phyloP scores from a whole-genome alignment of 2,797 vertebrate genomes.

The Xyrichtys novacula region DNA sequence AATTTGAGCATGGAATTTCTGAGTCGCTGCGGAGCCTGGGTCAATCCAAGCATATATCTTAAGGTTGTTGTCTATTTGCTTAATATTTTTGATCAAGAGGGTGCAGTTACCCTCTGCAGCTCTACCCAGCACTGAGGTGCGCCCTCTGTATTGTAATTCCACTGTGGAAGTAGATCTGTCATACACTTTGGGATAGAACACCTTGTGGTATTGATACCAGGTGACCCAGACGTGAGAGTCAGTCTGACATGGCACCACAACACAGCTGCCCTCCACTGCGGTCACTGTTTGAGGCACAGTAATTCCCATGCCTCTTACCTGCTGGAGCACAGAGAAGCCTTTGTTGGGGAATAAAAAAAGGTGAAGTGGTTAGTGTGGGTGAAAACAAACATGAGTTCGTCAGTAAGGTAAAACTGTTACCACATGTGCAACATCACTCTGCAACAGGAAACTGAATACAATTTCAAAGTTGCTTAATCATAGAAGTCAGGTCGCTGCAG shows the following conservation, averaged over 20 bases:
- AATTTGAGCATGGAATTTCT: constrained; percentile 37
- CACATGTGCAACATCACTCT: no score
- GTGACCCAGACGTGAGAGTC: constrained; percentile 2
- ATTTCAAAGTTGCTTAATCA: not conserved
- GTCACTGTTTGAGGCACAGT: constrained; percentile 25
- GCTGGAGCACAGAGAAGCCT: constrained; percentile 23
- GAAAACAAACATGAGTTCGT: not conserved
- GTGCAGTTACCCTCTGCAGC: constrained; percentile 60
- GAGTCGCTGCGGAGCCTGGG: not conserved
- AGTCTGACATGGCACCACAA: constrained; percentile 64
- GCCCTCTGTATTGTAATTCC: constrained; percentile 44
- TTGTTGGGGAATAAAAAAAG: not conserved
- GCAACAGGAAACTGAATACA: not conserved
- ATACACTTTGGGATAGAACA: constrained; percentile 45
- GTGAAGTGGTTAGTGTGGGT: not conserved
- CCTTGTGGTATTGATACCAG: constrained; percentile 55
- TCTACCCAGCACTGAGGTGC: constrained; percentile 48
- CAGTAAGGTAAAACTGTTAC: not conserved
- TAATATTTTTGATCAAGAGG: constrained; percentile 50
- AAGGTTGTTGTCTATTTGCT: constrained; percentile 29
- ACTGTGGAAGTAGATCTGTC: not conserved
- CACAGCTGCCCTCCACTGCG: constrained; percentile 65
- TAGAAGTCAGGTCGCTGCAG: not conserved
- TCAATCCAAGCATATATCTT: constrained; percentile 50
- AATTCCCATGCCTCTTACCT: constrained; percentile 30